Base-by-base conservation (phyloP, 2,113 vertebrate genomes). In the Apodemus sylvaticus region DNA sequence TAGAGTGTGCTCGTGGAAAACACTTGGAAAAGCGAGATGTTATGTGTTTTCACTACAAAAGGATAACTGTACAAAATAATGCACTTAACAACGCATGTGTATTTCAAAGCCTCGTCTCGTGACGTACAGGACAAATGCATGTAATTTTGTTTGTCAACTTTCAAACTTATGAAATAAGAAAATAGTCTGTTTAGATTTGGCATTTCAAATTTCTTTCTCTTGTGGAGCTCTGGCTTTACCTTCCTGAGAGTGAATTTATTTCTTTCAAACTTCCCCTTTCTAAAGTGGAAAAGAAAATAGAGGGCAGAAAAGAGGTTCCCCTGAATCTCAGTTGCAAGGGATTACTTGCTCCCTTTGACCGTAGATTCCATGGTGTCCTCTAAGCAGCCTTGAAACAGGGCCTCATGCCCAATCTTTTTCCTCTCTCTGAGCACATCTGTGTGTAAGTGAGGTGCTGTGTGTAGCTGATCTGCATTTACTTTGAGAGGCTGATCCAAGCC, bases 261-360 rank as follows among this genome's bases (percentile, higher is more conserved):
- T 91, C 55, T 89, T 81, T 12, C 45, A 76, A 39, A 2, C 7
- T 86, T 86, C 78, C 58, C 17, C 73, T 91, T 93, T 70, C 78
- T 87, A 77, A 91, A 95, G 31, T 5, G 42, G 78, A 96, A 83
- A 87, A 86, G 53, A 87, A 93, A 86, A 70, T 34, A n/a, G 31
- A 58, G 71, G 74, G 88, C 2, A 20, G 73, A 58, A 42, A 51
- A 12, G 13, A 70, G 91, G 70, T 42, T n/a, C 16, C 34, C 36
- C 55, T 60, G 76, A 78, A 62, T 95, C 39, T 51, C 2, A 29
- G 68, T 39, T 5, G 58, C 22, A 22, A 39, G 22, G 60, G 20
- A 55, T 92, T 86, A 68, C 22, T 82, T 66, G 90, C 73, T 85
- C 34, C 73, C 62, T 51, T 39, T 79, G 11, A 42, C 20, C 62